A percentile compares a stretch with the other conserved stretches of the same genome.
phyloP scores from a whole-genome alignment of 2,888 invertebrate genomes.

The Lymantria dispar region DNA sequence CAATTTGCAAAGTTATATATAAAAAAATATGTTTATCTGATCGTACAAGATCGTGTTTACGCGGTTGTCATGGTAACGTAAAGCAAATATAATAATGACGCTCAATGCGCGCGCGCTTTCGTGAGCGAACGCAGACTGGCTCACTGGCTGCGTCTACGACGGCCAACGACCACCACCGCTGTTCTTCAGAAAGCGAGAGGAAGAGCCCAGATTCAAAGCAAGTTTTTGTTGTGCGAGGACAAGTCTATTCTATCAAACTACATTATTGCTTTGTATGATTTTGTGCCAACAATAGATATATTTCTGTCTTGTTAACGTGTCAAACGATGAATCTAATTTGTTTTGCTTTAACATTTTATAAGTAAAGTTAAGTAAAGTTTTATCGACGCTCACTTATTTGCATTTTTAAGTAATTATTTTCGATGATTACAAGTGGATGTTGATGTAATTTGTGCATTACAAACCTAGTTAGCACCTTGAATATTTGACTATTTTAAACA shows the following conservation, averaged over 20 bases:
- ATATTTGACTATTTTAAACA: not conserved
- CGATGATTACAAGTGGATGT: not conserved
- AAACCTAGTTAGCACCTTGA: not conserved
- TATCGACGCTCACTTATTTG: not conserved
- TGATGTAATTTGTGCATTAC: not conserved
- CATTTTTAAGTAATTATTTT: not conserved
- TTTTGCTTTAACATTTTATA: not conserved
- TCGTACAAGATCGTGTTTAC: constrained; percentile 48
- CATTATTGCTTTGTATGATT: constrained; percentile 32
- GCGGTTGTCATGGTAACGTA: constrained; percentile 76
- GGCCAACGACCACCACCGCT: constrained; percentile 63
- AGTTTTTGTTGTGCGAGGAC: constrained; percentile 75
- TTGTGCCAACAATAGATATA: constrained; percentile 32
- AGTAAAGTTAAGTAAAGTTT: no score
- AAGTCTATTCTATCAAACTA: constrained; percentile 52
- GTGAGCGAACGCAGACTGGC: constrained; percentile 71
- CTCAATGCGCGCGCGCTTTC: constrained; percentile 70
- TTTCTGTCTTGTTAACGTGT: constrained; percentile 22
- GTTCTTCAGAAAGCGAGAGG: constrained; percentile 72
- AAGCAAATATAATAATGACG: constrained; percentile 62
- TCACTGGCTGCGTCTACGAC: constrained; percentile 58
- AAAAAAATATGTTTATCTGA: not conserved
- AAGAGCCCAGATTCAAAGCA: constrained; percentile 65
- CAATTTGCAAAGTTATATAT: not conserved
- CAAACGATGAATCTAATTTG: constrained; percentile 10